Percentiles rank a stretch among this genome's conserved stretches.
Evolutionary conservation across 2,888 invertebrate genomes (phyloP).

Genomic region (Mesorhabditis spiculigera): DNA sequence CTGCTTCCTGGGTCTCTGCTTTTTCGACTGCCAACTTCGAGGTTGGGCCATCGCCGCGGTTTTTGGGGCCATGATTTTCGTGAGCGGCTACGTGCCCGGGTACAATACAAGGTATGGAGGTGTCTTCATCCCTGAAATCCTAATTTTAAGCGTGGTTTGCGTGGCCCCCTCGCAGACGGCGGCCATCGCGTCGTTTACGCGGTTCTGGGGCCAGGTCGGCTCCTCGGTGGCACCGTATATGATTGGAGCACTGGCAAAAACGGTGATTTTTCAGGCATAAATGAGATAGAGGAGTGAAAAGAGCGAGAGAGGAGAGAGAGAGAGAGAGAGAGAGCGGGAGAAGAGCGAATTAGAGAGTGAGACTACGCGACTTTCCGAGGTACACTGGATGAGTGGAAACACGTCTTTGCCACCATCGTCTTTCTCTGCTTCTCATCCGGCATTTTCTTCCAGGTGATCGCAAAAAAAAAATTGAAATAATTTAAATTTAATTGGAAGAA

Average conservation of each 20-base stretch:
- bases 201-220: slow-evolving; percentile 54
- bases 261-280: too few relatives aligned
- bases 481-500: too few relatives aligned
- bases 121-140: too few relatives aligned
- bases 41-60: slow-evolving; percentile 43
- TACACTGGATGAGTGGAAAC: slow-evolving; percentile 45
- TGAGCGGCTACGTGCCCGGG: slow-evolving; percentile 56
- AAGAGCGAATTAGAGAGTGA: too few relatives aligned
- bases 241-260: slow-evolving; percentile 45
- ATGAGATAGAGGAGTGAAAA: too few relatives aligned
- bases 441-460: slow-evolving; percentile 41
- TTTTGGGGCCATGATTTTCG: slow-evolving; percentile 47
- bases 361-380: slow-evolving; percentile 26
- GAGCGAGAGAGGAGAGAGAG: too few relatives aligned
- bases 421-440: slow-evolving; percentile 49
- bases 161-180: slow-evolving; percentile 55
- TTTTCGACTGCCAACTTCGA: slow-evolving; percentile 45
- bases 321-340: neutral
- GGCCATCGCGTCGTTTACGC: slow-evolving; percentile 52
- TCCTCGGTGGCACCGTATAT: slow-evolving; percentile 52
- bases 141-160: slow-evolving; percentile 49
- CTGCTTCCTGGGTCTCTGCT: slow-evolving; percentile 47
- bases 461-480: neutral
- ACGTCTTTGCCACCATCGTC: slow-evolving; percentile 43
- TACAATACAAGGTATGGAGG: slow-evolving; percentile 48